Percentiles rank a stretch among this genome's conserved stretches.
phyloP scores from a whole-genome alignment of 2,113 vertebrate species.

The Camarhynchus parvulus region DNA sequence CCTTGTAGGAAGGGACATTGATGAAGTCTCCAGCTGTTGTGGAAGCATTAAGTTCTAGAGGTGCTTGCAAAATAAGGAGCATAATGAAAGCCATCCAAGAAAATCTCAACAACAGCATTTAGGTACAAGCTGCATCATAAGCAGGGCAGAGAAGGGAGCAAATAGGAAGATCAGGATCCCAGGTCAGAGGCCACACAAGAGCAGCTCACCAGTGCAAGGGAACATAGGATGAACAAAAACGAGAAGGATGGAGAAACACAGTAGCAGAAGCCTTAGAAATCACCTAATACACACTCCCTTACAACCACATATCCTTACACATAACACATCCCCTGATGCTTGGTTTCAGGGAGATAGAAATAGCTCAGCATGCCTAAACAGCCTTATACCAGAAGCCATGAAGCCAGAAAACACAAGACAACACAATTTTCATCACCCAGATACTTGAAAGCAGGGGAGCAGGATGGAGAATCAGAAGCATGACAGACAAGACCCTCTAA shows the following conservation, averaged over 20 bases:
- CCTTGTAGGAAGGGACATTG: neutral
- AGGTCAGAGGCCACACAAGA: neutral
- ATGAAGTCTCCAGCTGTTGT: neutral
- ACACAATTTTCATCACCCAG: neutral
- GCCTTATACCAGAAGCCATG: neutral
- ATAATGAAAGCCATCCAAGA: neutral
- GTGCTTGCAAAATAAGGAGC: neutral
- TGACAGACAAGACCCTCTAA: neutral
- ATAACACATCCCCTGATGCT: accelerated
- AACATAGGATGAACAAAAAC: accelerated
- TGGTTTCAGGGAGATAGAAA: neutral
- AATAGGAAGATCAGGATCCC: neutral
- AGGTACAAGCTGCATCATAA: neutral
- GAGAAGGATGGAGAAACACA: neutral
- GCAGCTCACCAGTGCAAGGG: neutral
- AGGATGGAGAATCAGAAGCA: neutral
- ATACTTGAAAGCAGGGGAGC: neutral
- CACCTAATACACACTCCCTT: neutral
- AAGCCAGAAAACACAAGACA: neutral
- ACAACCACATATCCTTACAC: neutral
- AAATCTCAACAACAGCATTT: neutral
- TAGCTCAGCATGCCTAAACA: neutral
- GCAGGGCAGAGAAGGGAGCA: neutral
- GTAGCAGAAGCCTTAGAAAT: neutral
- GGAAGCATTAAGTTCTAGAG: neutral